A percentile compares a stretch with the other conserved stretches of the same genome.
phyloP scores from a whole-genome alignment of 2,888 invertebrate genomes.

The Patella caerulea region DNA sequence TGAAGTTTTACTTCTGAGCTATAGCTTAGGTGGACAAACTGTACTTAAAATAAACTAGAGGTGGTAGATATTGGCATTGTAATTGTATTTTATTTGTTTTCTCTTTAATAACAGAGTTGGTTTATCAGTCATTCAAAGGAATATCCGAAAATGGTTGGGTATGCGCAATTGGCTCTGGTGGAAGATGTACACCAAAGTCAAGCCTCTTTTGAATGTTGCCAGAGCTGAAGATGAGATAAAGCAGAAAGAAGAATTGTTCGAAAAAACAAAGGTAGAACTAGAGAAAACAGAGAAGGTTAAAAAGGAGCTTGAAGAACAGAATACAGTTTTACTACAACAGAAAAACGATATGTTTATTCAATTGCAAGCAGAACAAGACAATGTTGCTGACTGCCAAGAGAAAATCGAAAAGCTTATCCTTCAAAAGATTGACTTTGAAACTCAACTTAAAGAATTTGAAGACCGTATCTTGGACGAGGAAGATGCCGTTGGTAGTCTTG shows the following conservation, averaged over 20 bases:
- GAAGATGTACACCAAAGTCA: slow-evolving; percentile 86
- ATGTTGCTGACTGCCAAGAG: slow-evolving; percentile 90
- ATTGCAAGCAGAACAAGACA: slow-evolving; percentile 83
- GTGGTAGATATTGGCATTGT: too few relatives aligned
- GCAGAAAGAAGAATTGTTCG: slow-evolving; percentile 92
- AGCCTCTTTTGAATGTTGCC: slow-evolving; percentile 95
- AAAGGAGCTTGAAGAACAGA: slow-evolving; percentile 94
- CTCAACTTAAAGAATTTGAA: slow-evolving; percentile 93
- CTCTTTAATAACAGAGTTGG: background rate
- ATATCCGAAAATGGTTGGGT: slow-evolving; percentile 97
- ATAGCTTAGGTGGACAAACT: too few relatives aligned
- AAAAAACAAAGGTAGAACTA: slow-evolving; percentile 92
- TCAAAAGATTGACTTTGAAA: slow-evolving; percentile 95
- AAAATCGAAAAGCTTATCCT: slow-evolving; percentile 91
- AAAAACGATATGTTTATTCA: slow-evolving; percentile 88
- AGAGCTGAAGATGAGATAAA: slow-evolving; percentile 98
- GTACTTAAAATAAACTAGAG: too few relatives aligned
- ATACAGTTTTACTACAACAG: slow-evolving; percentile 90
- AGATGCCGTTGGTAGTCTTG: slow-evolving; percentile 92
- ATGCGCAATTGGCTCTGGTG: slow-evolving; percentile 99
- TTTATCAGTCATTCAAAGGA: slow-evolving; percentile 85
- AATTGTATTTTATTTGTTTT: too few relatives aligned
- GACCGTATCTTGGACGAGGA: slow-evolving; percentile 96
- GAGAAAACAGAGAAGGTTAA: slow-evolving; percentile 95
- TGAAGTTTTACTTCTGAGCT: too few relatives aligned